Conservation (phyloP, 2,113 vertebrate species). For the Spilogale gracilis region DNA sequence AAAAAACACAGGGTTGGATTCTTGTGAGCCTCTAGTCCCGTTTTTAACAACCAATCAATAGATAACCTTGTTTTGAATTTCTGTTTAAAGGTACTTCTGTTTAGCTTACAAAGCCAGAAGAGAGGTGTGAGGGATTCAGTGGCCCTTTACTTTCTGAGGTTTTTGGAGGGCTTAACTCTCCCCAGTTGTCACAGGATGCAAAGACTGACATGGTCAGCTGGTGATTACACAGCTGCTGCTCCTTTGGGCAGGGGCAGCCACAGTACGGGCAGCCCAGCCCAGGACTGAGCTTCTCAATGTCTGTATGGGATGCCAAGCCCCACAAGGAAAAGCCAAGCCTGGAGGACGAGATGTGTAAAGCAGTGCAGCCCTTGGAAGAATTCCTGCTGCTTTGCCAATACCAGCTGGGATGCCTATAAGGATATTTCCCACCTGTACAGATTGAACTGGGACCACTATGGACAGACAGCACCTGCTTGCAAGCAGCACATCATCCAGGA, state of each 20-base stretch:
- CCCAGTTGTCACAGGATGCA: neutral
- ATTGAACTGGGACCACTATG: conserved; percentile 97
- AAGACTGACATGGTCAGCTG: conserved; percentile 51
- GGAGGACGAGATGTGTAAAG: conserved; percentile 89
- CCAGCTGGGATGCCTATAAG: conserved; percentile 88
- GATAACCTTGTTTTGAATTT: neutral
- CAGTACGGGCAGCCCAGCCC: rapidly evolving
- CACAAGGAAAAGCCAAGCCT: conserved; percentile 92
- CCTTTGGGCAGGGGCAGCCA: neutral
- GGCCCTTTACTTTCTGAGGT: neutral
- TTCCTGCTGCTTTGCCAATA: conserved; percentile 93
- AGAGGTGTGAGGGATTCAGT: neutral
- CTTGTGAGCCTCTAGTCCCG: neutral
- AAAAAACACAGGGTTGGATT: neutral
- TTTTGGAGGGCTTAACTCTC: neutral
- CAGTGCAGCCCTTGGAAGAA: conserved; percentile 95
- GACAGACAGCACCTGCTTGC: conserved; percentile 88
- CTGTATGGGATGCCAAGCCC: conserved; percentile 94
- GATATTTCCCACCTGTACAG: conserved; percentile 94
- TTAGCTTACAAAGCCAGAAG: neutral
- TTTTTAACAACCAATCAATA: neutral
- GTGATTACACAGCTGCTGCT: conserved; percentile 31
- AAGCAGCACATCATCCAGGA: conserved; percentile 96
- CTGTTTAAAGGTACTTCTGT: neutral
- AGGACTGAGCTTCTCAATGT: conserved; percentile 88